Base-by-base conservation (phyloP, 2,888 invertebrate species). In the Antheraea assamensis region DNA sequence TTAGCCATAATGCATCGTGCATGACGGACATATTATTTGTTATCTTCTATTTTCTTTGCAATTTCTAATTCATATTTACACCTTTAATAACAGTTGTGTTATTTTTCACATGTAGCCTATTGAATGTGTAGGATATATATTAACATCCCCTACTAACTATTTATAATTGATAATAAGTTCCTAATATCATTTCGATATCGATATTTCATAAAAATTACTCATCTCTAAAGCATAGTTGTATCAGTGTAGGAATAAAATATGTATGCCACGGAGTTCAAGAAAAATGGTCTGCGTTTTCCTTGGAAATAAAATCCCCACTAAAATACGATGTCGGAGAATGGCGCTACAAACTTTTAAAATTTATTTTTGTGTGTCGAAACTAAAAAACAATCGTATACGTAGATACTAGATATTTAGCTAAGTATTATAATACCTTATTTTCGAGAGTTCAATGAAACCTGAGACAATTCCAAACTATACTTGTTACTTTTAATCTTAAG, bases 201-300 rank as follows among this genome's bases (percentile, higher is more conserved):
- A 58, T 24, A 24, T 58, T 10, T 58, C 10, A 24, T 58, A 58
- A 58, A 24, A 58, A 8, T 55, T 55, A 3, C 58, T 13, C 58
- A 7, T 13, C 58, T 24, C 24, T 24, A 10, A 82, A 80, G 75
- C 78, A 77, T 81, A 78, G 76, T 58, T 82, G 80, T 81, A 80
- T 80, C 76, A 79, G 77, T 77, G 72, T 72, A 79, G 78, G 84
- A 83, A 88, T 87, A 84, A 86, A 86, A 86, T 86, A 87, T 85
- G 82, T 84, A 88, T 85, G 78, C 74, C 80, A 76, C 78, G 35
- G 78, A 79, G 76, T 78, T 77, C 76, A 30, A 15, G 81, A 83
- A 84, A 84, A 85, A 82, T 76, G 79, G 71, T 77, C 74, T 73
- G 70, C 74, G 72, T 75, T 74, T 71, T 81, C 80, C 80, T 79